These are phyloP conservation scores for Xiphydria camelus DNA, from an alignment of 2,888 invertebrate species.

Conservation along the genomic window DNA sequence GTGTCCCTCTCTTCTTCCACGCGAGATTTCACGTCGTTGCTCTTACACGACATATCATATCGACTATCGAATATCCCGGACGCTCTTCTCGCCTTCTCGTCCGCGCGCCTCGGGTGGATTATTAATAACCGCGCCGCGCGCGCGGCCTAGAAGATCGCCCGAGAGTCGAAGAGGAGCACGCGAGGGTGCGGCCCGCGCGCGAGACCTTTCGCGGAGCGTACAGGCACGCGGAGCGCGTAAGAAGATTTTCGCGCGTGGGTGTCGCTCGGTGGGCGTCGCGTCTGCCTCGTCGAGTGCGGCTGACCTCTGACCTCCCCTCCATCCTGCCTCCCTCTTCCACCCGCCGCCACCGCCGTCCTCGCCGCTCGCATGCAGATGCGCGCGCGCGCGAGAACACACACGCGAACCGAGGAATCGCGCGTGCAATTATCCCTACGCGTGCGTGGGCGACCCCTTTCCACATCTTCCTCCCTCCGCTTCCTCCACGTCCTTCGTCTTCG, in stretches of 20 bases:
- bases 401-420: slow-evolving; percentile 43
- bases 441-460: slow-evolving; percentile 55
- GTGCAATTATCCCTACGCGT: slow-evolving; percentile 57
- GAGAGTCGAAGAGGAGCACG: slow-evolving; percentile 31
- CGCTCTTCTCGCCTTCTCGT: too few relatives aligned
- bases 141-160: too few relatives aligned
- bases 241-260: slow-evolving; percentile 53
- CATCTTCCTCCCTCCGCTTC: slow-evolving; percentile 25
- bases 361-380: slow-evolving; percentile 43
- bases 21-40: too few relatives aligned
- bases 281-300: slow-evolving; percentile 53
- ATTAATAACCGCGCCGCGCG: too few relatives aligned
- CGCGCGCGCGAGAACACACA: slow-evolving; percentile 35
- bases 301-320: slow-evolving; percentile 51
- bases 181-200: slow-evolving; percentile 24
- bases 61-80: too few relatives aligned
- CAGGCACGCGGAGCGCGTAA: background rate
- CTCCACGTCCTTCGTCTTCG: slow-evolving; percentile 8
- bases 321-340: slow-evolving; percentile 23
- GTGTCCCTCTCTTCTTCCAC: too few relatives aligned
- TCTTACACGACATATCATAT: too few relatives aligned
- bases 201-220: slow-evolving; percentile 17
- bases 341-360: slow-evolving; percentile 26
- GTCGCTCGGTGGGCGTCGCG: slow-evolving; percentile 56
- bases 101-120: too few relatives aligned